These are phyloP conservation scores for Entomobrya multifasciata DNA, from an alignment of 2,888 invertebrate species.

Conservation along the genomic window DNA sequence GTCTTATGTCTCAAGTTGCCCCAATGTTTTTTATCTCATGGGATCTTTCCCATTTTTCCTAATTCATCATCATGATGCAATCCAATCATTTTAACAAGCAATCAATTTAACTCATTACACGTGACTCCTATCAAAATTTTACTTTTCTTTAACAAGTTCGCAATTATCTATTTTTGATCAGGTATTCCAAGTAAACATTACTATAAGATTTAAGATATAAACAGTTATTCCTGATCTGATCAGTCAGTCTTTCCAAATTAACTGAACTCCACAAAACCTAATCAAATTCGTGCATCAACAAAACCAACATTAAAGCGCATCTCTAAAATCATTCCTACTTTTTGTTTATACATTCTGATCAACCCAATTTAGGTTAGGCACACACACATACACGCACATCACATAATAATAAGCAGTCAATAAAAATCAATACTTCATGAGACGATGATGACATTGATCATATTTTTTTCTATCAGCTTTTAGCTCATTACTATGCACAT, in stretches of 20 bases:
- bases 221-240: constrained; percentile 39
- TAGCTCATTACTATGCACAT: constrained; percentile 56
- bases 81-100: constrained; percentile 16
- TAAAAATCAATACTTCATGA: constrained; percentile 36
- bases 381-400: neutral
- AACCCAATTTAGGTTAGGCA: constrained; percentile 40
- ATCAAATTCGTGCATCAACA: constrained; percentile 56
- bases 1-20: constrained; percentile 26
- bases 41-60: neutral
- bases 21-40: neutral
- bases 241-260: constrained; percentile 23
- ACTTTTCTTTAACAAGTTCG: constrained; percentile 29
- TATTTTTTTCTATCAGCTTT: constrained; percentile 14
- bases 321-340: neutral
- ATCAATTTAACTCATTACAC: constrained; percentile 26
- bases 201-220: constrained; percentile 27
- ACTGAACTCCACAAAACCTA: constrained; percentile 6
- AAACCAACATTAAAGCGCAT: constrained; percentile 2
- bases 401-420: constrained; percentile 22
- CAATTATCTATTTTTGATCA: neutral
- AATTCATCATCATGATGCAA: neutral
- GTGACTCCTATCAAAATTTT: constrained; percentile 18
- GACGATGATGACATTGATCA: constrained; percentile 51
- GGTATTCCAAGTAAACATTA: neutral
- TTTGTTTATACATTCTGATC: constrained; percentile 21